Evolutionary conservation across 2,113 vertebrate genomes (phyloP).

Genomic region (Bubalus kerabau): DNA sequence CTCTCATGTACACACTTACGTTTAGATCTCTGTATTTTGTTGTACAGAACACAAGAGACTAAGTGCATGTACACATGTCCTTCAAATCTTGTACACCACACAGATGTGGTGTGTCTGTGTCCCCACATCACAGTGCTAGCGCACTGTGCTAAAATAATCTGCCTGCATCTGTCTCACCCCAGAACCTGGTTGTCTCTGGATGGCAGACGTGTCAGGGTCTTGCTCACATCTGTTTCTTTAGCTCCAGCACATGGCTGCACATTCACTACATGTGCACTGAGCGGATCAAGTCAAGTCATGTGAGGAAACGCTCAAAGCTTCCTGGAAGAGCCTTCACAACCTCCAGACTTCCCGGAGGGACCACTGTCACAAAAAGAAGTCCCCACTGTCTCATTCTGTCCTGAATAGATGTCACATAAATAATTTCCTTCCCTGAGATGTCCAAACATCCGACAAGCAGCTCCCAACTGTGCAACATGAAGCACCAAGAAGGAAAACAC

Average conservation of each 20-base stretch:
- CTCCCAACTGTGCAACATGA: background rate
- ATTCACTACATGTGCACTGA: background rate
- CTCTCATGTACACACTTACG: accelerated
- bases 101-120: accelerated
- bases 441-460: accelerated
- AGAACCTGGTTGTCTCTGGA: background rate
- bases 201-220: background rate
- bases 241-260: background rate
- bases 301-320: background rate
- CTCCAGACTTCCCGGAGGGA: background rate
- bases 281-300: accelerated
- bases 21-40: background rate
- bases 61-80: accelerated
- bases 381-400: background rate
- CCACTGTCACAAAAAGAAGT: background rate
- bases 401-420: background rate
- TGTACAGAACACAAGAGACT: background rate
- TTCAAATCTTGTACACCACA: background rate
- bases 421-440: background rate
- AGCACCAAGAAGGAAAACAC: background rate
- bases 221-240: background rate
- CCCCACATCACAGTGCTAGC: accelerated
- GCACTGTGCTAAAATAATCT: background rate
- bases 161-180: background rate
- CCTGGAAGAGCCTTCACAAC: background rate